These are phyloP conservation scores for Notarius quadriscutis DNA, from an alignment of 2,113 vertebrate species.

Conservation along the genomic window DNA sequence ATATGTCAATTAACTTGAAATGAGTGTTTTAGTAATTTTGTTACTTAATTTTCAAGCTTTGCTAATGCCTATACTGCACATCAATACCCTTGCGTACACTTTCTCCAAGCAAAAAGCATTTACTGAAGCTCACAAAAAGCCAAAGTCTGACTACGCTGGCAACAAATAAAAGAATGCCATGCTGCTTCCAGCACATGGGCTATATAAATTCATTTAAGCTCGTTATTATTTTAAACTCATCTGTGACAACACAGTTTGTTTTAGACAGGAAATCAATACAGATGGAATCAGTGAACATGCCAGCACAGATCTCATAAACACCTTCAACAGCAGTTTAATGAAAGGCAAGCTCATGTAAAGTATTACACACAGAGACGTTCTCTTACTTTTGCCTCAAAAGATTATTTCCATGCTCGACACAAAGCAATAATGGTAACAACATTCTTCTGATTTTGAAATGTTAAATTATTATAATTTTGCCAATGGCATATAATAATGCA, in stretches of 20 bases:
- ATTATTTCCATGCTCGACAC: constrained; percentile 64
- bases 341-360: background rate
- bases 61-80: background rate
- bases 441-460: constrained; percentile 63
- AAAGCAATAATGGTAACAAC: constrained; percentile 67
- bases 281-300: constrained; percentile 5
- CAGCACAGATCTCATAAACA: constrained; percentile 18
- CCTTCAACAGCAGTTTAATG: background rate
- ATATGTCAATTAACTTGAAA: background rate
- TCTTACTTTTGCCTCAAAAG: constrained; percentile 54
- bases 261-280: constrained; percentile 8
- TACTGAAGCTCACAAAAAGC: constrained; percentile 7
- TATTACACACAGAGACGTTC: constrained; percentile 48
- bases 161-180: background rate
- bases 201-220: background rate
- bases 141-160: background rate
- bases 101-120: background rate
- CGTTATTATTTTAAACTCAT: constrained; percentile 2
- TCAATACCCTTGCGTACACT: background rate
- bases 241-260: background rate
- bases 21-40: background rate
- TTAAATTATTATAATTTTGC: constrained; percentile 73
- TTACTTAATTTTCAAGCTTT: background rate
- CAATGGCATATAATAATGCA: constrained; percentile 70
- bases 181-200: background rate